Evolutionary conservation across 2,888 invertebrate genomes (phyloP), one percentile per base, ranked within the genome.

Genomic region (Odontomyia ornata): DNA sequence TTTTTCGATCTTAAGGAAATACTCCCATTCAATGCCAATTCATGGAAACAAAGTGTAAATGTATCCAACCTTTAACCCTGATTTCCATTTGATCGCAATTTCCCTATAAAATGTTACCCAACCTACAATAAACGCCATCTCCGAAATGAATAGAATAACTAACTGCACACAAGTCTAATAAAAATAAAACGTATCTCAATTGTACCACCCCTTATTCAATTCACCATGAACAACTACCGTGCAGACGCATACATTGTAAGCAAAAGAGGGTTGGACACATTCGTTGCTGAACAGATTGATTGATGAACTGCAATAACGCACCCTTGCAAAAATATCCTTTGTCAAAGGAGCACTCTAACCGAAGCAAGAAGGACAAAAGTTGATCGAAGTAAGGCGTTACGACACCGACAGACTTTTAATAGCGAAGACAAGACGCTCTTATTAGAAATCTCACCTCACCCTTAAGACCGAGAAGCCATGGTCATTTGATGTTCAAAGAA

Each of bases 241-340:
- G 36, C 23, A 60, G 23, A 60, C 60, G 18, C 60, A 60, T 21
- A n/a, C 13, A 60, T 18, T 27, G 7, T 52, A 18, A 25, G 43
- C 56, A 36, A 36, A 36, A 25, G 75, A 43, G 75, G 75, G 75
- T 46, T 47, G 62, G 36, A 64, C 75, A 27, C n/a, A 25, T 75
- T 30, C 15, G 27, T 28, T 11, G 56, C 65, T 56, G n/a, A 64
- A 30, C 25, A 64, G 79, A 76, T 79, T 79, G 79, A 79, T 79
- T 79, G 79, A 79, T 79, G 79, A 77, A 77, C 79, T 77, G 77
- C 79, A 79, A 79, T 79, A 79, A 77, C 76, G 76, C 71, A 76
- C 79, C 73, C 77, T 65, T 69, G 43, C 47, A 47, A 30, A 75
- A 76, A 79, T 72, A 27, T 56, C n/a, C 52, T 56, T 72, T 56